Percentiles rank a stretch among this genome's conserved stretches.
Evolutionary conservation across 2,888 invertebrate genomes (phyloP).

Genomic region (Sipha maydis): DNA sequence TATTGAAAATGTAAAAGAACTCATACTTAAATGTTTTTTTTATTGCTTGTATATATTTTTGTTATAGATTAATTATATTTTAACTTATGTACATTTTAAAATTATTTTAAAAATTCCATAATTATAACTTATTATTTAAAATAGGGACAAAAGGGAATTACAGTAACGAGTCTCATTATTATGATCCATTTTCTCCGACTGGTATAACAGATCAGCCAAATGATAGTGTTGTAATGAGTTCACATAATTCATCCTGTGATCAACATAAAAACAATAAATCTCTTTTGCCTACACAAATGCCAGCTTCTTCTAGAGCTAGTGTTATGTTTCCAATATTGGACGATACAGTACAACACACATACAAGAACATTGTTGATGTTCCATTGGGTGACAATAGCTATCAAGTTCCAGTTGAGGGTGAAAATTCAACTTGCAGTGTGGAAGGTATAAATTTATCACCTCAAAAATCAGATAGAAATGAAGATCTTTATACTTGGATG

Average conservation of each 20-base stretch:
- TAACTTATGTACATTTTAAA: neutral
- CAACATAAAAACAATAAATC: conserved; percentile 67
- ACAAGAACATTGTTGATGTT: conserved; percentile 53
- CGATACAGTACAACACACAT: conserved; percentile 66
- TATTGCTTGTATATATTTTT: neutral
- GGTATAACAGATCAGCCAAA: conserved; percentile 39
- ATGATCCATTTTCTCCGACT: conserved; percentile 55
- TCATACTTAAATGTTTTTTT: neutral
- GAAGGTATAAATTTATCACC: conserved; percentile 62
- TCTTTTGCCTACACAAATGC: conserved; percentile 70
- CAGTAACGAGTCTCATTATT: conserved; percentile 53
- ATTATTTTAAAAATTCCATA: neutral
- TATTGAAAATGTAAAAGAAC: neutral
- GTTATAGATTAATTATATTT: conserved; percentile 10
- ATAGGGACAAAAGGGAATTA: conserved; percentile 59
- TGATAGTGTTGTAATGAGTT: conserved; percentile 48
- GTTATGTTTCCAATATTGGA: conserved; percentile 79
- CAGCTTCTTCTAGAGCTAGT: conserved; percentile 79
- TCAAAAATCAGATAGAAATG: conserved; percentile 72
- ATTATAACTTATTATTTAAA: neutral
- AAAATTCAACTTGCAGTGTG: conserved; percentile 55
- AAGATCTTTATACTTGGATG: conserved; percentile 97
- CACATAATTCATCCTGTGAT: conserved; percentile 61
- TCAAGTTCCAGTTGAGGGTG: conserved; percentile 34
- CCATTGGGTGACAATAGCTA: conserved; percentile 40